These are phyloP conservation scores for Remorina albescens DNA, from an alignment of 2,797 vertebrate species.

Conservation along the genomic window DNA sequence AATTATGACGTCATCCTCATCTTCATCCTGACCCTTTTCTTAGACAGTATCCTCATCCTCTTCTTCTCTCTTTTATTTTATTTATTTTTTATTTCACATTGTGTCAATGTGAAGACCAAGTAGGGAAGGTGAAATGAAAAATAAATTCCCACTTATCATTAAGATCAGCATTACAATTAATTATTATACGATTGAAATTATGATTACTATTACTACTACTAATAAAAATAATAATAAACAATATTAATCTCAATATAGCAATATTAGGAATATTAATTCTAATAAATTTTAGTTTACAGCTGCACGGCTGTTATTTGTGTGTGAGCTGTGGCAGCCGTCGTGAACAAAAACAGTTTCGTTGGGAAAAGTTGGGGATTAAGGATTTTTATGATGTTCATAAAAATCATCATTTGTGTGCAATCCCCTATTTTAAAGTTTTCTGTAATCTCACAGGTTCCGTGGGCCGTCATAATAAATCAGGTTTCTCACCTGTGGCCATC, in stretches of 20 bases:
- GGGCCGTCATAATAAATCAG: not conserved
- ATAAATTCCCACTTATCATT: not conserved
- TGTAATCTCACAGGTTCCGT: not conserved
- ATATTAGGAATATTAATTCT: too few relatives aligned
- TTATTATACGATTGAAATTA: too few relatives aligned
- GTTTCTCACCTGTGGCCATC: not conserved
- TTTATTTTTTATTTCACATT: not conserved
- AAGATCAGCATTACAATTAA: too few relatives aligned
- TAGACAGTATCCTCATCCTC: not conserved
- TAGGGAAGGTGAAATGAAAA: not conserved
- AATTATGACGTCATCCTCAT: not conserved
- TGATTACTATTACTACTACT: not conserved
- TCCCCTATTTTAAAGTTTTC: not conserved
- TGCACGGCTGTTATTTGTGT: not conserved
- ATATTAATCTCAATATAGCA: too few relatives aligned
- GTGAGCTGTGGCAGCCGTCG: not conserved
- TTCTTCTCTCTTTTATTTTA: not conserved
- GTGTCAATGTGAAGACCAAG: not conserved
- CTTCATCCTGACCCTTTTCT: not conserved
- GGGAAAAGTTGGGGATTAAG: conserved; percentile 5
- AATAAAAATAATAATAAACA: not conserved
- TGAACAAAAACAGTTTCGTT: not conserved
- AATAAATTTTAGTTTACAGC: too few relatives aligned
- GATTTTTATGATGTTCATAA: conserved; percentile 18
- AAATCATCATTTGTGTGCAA: not conserved